phyloP scores from a whole-genome alignment of 2,113 vertebrate species.

The Chaetodon auriga region DNA sequence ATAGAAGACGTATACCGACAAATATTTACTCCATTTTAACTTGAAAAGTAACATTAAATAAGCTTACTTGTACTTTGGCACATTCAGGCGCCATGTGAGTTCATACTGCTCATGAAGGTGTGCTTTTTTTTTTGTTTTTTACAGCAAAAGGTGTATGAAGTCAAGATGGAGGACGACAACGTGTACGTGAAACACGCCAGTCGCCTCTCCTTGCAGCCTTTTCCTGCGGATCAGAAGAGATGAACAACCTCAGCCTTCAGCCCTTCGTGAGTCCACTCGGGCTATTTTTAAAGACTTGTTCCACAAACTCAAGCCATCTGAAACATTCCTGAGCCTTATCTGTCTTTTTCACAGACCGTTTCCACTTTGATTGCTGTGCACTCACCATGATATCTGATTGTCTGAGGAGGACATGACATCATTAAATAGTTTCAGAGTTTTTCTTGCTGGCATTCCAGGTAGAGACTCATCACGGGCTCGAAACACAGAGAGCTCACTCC shows the following conservation, averaged over 20 bases:
- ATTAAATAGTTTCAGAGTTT: constrained; percentile 46
- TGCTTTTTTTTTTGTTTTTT: constrained; percentile 47
- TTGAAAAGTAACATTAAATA: no score
- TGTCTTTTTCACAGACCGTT: constrained; percentile 55
- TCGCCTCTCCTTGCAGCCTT: constrained; percentile 77
- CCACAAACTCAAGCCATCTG: constrained; percentile 52
- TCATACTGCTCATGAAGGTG: neutral
- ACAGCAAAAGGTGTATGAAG: constrained; percentile 83
- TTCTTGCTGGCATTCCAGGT: constrained; percentile 38
- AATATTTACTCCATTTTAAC: neutral
- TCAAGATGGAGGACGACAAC: constrained; percentile 79
- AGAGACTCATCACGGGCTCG: constrained; percentile 26
- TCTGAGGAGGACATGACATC: constrained; percentile 64
- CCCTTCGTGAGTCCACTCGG: neutral
- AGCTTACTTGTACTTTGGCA: neutral
- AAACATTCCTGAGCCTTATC: constrained; percentile 72
- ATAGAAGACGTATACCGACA: neutral
- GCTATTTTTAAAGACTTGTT: constrained; percentile 65
- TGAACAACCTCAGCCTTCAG: constrained; percentile 52
- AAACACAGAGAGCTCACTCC: constrained; percentile 11
- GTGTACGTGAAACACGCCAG: constrained; percentile 80
- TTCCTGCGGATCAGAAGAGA: constrained; percentile 60
- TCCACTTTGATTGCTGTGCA: constrained; percentile 53
- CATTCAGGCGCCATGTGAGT: neutral
- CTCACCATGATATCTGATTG: constrained; percentile 58